Evolutionary conservation across 1,140 invertebrate species (phyloP).

Genomic region (Lordiphosa collinella): DNA sequence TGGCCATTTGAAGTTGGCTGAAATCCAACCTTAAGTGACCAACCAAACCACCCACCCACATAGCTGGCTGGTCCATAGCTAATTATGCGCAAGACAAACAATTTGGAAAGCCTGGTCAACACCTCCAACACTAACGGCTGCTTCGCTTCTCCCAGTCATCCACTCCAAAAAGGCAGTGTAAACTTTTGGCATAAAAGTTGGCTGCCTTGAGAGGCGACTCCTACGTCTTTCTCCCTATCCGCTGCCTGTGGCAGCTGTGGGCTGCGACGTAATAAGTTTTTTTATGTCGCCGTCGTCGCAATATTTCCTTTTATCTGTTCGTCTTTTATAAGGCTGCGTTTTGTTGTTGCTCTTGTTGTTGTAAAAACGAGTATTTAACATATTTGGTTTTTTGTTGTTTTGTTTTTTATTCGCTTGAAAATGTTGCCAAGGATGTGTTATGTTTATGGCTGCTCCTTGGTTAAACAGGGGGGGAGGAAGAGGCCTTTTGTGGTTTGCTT

Average conservation of each 20-base stretch:
- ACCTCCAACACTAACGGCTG: slow-evolving; percentile 16
- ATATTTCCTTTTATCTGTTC: too few relatives aligned
- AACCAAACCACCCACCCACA: too few relatives aligned
- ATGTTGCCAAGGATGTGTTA: slow-evolving; percentile 54
- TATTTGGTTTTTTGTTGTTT: slow-evolving; percentile 26
- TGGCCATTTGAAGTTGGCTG: too few relatives aligned
- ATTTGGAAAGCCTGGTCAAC: slow-evolving; percentile 60
- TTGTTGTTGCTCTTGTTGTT: slow-evolving; percentile 8
- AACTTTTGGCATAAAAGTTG: slow-evolving; percentile 43
- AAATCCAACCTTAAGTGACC: too few relatives aligned
- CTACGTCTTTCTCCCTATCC: background rate
- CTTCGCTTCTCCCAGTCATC: background rate
- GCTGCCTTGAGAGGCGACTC: background rate
- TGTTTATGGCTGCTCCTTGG: slow-evolving; percentile 17
- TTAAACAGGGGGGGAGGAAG: slow-evolving; percentile 8
- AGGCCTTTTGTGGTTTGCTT: background rate
- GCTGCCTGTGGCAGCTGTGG: slow-evolving; percentile 8
- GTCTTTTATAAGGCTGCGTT: slow-evolving; percentile 32
- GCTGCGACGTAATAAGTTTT: slow-evolving; percentile 46
- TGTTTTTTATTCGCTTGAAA: slow-evolving; percentile 41
- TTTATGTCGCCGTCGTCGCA: slow-evolving; percentile 12
- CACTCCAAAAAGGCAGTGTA: slow-evolving; percentile 1
- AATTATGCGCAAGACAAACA: slow-evolving; percentile 66
- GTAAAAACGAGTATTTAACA: slow-evolving; percentile 49
- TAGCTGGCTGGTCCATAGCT: slow-evolving; percentile 18